Conservation (phyloP, 2,797 vertebrate species). For the Toxotes lorentzi region DNA sequence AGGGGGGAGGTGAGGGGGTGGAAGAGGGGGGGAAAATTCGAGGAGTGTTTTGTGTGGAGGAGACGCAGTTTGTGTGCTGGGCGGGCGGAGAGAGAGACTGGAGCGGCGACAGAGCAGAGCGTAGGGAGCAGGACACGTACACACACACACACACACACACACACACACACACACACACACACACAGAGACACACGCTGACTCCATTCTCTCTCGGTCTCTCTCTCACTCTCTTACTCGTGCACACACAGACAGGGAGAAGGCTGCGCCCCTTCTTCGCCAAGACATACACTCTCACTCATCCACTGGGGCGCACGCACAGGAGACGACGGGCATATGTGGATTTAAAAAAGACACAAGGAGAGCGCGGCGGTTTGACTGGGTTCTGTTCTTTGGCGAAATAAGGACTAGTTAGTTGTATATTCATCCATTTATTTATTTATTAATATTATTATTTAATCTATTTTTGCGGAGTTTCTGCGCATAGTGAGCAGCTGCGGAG, state of each 20-base stretch:
- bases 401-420: neutral
- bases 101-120: slow-evolving; percentile 55
- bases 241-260: slow-evolving; percentile 57
- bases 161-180: neutral
- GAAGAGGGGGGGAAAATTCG: slow-evolving; percentile 8
- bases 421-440: slow-evolving; percentile 23
- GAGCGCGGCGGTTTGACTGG: slow-evolving; percentile 1
- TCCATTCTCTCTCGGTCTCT: neutral
- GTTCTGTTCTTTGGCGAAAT: neutral
- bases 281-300: slow-evolving; percentile 65
- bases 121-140: slow-evolving; percentile 40
- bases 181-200: slow-evolving; percentile 7
- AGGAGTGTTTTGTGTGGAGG: slow-evolving; percentile 46
- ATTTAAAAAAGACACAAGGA: slow-evolving; percentile 59
- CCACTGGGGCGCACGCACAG: slow-evolving; percentile 50
- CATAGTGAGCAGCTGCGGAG: slow-evolving; percentile 26
- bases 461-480: slow-evolving; percentile 35
- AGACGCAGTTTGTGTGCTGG: slow-evolving; percentile 82
- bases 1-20: slow-evolving; percentile 16
- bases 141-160: slow-evolving; percentile 27
- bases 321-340: slow-evolving; percentile 61
- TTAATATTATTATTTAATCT: neutral
- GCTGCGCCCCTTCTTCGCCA: slow-evolving; percentile 76
- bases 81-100: slow-evolving; percentile 75
- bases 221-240: slow-evolving; percentile 20